Conservation (phyloP, 2,888 invertebrate species). For the Dynastes maya region DNA sequence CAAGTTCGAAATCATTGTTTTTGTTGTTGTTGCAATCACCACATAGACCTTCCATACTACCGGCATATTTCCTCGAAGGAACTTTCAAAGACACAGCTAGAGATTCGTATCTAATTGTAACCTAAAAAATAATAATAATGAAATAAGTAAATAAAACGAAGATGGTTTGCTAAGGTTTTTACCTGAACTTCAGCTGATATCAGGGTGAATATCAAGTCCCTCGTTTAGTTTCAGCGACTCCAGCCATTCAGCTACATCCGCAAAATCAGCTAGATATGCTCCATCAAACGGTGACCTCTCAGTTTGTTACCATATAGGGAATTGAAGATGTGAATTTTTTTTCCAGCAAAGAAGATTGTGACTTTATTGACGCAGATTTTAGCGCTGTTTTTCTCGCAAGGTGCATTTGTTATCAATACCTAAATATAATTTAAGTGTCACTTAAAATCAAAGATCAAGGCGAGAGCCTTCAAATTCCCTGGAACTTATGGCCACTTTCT, state of each 20-base stretch:
- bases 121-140: constrained; percentile 59
- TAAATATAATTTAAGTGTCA: constrained; percentile 61
- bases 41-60: constrained; percentile 85
- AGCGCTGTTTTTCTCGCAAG: constrained; percentile 75
- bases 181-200: constrained; percentile 84
- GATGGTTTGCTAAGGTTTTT: constrained; percentile 20
- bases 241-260: constrained; percentile 76
- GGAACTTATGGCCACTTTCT: constrained; percentile 72
- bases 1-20: constrained; percentile 74
- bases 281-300: constrained; percentile 72
- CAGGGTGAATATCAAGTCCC: constrained; percentile 77
- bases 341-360: constrained; percentile 78
- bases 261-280: constrained; percentile 63
- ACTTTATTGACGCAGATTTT: constrained; percentile 80
- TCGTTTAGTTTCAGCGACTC: constrained; percentile 73
- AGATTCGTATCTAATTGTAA: constrained; percentile 70
- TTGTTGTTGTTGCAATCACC: constrained; percentile 81
- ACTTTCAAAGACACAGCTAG: constrained; percentile 74
- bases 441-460: neutral
- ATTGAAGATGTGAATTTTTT: constrained; percentile 70
- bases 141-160: constrained; percentile 35
- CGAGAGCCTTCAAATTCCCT: constrained; percentile 59
- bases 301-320: constrained; percentile 61
- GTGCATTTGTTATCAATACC: constrained; percentile 82
- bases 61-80: constrained; percentile 82